These are phyloP conservation scores for Campylomormyrus tamandua DNA, from an alignment of 2,113 vertebrate species.

Conservation along the genomic window DNA sequence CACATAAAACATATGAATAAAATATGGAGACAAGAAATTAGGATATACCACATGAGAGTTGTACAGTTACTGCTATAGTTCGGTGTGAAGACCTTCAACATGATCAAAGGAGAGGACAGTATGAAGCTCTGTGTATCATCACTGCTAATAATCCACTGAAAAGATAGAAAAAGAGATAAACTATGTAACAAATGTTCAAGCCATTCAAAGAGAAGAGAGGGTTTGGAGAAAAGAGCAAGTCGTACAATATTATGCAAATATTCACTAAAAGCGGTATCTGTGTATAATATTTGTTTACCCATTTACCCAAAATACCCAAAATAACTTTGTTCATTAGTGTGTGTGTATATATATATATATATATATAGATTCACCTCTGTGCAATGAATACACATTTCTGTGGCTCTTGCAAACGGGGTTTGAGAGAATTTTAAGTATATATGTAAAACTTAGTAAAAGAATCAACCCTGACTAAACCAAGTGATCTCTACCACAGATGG, in stretches of 20 bases:
- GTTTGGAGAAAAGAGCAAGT: not conserved
- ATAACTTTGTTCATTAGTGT: not conserved
- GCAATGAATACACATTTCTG: not conserved
- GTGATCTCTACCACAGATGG: not conserved
- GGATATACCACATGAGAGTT: not conserved
- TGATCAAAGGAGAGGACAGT: not conserved
- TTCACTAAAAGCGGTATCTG: not conserved
- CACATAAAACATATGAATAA: not conserved
- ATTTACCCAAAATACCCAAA: not conserved
- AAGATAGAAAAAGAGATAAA: not conserved
- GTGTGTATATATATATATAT: not conserved
- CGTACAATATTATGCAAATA: not conserved
- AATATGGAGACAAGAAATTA: not conserved
- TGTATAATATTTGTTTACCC: not conserved
- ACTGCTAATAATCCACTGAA: not conserved
- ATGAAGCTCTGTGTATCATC: not conserved
- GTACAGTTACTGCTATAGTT: not conserved
- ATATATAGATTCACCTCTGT: not conserved
- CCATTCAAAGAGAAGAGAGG: not conserved
- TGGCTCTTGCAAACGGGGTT: not conserved
- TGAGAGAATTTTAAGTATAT: not conserved
- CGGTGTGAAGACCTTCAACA: not conserved
- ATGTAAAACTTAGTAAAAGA: not conserved
- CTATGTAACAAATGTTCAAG: not conserved
- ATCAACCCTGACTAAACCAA: not conserved